Conservation (phyloP, 2,888 invertebrate genomes). For the Leptinotarsa peninsularis region DNA sequence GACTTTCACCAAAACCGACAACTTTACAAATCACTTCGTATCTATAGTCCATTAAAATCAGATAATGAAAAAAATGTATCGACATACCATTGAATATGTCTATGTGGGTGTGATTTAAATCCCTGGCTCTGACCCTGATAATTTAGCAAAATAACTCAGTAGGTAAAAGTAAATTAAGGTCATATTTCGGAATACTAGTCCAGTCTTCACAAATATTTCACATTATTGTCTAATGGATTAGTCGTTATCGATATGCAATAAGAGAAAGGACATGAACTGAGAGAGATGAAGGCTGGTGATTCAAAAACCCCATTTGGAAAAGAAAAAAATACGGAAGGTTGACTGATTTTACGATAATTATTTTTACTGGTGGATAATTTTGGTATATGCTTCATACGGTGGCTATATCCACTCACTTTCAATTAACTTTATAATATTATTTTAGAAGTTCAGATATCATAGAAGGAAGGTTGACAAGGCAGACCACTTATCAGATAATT, state of each 20-base stretch:
- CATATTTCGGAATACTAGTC: background rate
- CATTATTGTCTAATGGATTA: background rate
- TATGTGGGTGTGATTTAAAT: slow-evolving; percentile 15
- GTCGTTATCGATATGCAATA: background rate
- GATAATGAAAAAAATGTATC: background rate
- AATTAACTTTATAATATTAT: too few relatives aligned
- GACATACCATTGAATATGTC: background rate
- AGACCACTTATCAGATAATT: too few relatives aligned
- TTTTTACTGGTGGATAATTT: slow-evolving; percentile 9
- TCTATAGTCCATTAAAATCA: background rate
- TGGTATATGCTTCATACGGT: too few relatives aligned
- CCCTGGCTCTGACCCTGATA: background rate
- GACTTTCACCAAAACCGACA: background rate
- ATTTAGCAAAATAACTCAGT: slow-evolving; percentile 6
- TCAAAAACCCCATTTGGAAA: slow-evolving; percentile 1
- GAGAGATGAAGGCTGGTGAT: slow-evolving; percentile 3
- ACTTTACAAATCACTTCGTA: background rate
- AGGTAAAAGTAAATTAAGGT: slow-evolving; percentile 13
- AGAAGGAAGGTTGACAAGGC: too few relatives aligned
- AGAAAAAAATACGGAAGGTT: background rate
- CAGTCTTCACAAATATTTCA: slow-evolving; percentile 5
- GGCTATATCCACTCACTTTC: too few relatives aligned
- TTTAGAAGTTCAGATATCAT: too few relatives aligned
- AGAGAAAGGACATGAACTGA: slow-evolving; percentile 4
- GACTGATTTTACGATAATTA: background rate